Evolutionary conservation across 2,113 vertebrate genomes (phyloP).

Genomic region (Mixornis gularis): DNA sequence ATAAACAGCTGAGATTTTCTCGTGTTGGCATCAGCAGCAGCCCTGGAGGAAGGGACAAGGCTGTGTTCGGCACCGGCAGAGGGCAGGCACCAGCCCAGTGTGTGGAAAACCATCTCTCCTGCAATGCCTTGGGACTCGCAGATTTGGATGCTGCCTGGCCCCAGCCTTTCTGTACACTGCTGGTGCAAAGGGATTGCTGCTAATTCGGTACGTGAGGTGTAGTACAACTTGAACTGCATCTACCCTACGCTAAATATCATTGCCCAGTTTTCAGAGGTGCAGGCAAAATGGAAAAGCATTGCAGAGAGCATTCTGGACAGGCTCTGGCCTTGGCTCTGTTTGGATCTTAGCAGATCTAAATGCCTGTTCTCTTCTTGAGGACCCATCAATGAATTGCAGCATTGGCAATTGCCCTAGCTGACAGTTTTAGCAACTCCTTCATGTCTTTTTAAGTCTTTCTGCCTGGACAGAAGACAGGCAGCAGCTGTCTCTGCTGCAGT

Average conservation of each 20-base stretch:
- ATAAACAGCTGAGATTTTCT: not conserved
- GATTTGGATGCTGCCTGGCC: not conserved
- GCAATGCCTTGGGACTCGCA: not conserved
- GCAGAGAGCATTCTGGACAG: not conserved
- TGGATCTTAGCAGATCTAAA: not conserved
- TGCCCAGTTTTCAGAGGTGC: not conserved
- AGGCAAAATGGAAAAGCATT: not conserved
- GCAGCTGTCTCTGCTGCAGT: not conserved
- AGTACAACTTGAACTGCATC: not conserved
- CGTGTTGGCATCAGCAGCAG: fast-evolving
- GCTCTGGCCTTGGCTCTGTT: not conserved
- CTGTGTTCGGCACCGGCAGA: not conserved
- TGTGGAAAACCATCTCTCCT: not conserved
- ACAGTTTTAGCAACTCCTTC: not conserved
- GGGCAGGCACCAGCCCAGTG: not conserved
- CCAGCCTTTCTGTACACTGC: not conserved
- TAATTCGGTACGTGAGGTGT: not conserved
- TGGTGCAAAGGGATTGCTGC: not conserved
- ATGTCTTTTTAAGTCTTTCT: not conserved
- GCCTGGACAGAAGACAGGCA: not conserved
- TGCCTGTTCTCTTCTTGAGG: not conserved
- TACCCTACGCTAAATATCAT: not conserved
- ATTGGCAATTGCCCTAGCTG: not conserved
- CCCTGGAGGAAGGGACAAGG: not conserved
- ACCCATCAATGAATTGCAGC: too few relatives aligned